Conservation (phyloP, 1,140 invertebrate species). For the Telenomus remus region DNA sequence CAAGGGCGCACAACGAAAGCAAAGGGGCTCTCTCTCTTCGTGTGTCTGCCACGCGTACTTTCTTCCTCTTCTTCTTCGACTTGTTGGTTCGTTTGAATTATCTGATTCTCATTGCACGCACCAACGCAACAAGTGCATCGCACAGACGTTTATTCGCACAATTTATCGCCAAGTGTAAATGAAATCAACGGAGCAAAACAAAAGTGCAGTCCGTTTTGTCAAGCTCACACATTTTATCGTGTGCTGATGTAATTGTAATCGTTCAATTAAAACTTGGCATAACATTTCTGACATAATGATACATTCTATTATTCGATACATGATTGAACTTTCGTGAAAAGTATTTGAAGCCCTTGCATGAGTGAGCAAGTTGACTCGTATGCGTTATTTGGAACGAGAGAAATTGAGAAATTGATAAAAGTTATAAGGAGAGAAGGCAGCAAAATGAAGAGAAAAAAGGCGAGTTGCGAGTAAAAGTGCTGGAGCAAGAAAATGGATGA, state of each 20-base stretch:
- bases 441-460: not conserved
- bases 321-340: no score
- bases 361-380: not conserved
- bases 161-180: conserved; percentile 25
- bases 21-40: conserved; percentile 28
- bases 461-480: conserved; percentile 12
- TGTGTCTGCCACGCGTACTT: conserved; percentile 40
- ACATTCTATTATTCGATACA: no score
- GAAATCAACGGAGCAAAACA: conserved; percentile 11
- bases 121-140: conserved; percentile 40
- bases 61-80: conserved; percentile 10
- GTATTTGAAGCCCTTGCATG: not conserved
- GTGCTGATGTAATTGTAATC: no score
- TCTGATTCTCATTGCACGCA: conserved; percentile 42
- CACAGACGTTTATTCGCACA: conserved; percentile 1
- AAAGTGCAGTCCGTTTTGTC: not conserved
- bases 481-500: conserved; percentile 35
- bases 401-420: conserved; percentile 4
- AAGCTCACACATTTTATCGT: no score
- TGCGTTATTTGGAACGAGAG: conserved; percentile 22
- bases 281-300: no score
- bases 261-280: no score
- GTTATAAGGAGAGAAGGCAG: not conserved
- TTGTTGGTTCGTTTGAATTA: conserved; percentile 33
- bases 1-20: conserved; percentile 21